phyloP scores from a whole-genome alignment of 1,140 invertebrate genomes.

The Sycophaga agraensis region DNA sequence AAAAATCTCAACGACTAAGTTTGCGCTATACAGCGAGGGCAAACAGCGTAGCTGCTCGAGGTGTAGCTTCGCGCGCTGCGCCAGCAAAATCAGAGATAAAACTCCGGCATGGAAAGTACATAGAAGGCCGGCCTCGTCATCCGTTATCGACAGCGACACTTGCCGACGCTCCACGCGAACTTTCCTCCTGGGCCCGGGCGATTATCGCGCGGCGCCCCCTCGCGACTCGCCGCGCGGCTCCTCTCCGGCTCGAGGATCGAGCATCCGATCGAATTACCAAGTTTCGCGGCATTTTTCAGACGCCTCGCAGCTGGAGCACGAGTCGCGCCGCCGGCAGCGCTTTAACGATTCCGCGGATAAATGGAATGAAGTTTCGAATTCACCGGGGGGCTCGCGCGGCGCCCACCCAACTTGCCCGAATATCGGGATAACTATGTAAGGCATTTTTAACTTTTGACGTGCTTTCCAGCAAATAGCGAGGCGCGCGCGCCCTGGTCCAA shows the following conservation, averaged over 20 bases:
- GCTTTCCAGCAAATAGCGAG: slow-evolving; percentile 14
- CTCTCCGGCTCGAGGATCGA: not conserved
- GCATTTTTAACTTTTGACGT: slow-evolving; percentile 26
- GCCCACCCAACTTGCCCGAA: not conserved
- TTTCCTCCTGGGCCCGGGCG: not conserved
- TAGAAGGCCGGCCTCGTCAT: too few relatives aligned
- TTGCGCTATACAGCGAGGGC: too few relatives aligned
- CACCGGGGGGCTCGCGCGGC: not conserved
- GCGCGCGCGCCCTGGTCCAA: not conserved
- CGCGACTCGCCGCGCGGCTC: slow-evolving; percentile 7
- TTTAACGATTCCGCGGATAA: slow-evolving; percentile 26
- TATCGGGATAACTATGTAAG: slow-evolving; percentile 26
- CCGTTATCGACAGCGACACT: too few relatives aligned
- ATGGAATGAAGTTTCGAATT: slow-evolving; percentile 26
- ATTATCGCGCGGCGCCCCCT: slow-evolving; percentile 13
- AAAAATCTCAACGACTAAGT: too few relatives aligned
- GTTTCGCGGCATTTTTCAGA: slow-evolving; percentile 28
- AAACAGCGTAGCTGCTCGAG: too few relatives aligned
- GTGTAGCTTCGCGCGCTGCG: too few relatives aligned
- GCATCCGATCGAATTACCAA: slow-evolving; percentile 27
- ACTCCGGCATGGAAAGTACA: too few relatives aligned
- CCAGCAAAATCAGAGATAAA: too few relatives aligned
- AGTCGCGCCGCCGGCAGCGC: not conserved
- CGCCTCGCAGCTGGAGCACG: not conserved
- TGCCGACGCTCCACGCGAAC: too few relatives aligned